phyloP scores from a whole-genome alignment of 2,888 invertebrate species.

The Dichetophora obliterata region DNA sequence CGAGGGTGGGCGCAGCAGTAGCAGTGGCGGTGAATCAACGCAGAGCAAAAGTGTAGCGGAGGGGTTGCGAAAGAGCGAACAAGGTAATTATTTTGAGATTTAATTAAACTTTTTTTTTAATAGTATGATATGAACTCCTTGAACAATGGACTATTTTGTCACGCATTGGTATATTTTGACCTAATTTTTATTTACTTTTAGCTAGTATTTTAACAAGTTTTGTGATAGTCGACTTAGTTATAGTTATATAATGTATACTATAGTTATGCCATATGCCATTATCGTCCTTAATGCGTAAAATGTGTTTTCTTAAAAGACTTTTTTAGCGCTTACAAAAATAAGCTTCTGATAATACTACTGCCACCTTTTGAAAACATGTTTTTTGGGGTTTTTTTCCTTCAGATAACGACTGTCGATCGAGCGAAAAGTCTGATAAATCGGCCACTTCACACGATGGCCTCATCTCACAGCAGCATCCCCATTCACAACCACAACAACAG shows the following conservation, averaged over 20 bases:
- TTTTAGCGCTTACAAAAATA: no score
- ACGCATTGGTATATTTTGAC: no score
- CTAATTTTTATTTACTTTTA: no score
- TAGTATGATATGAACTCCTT: no score
- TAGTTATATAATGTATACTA: no score
- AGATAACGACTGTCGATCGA: constrained; percentile 66
- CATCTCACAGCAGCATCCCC: constrained; percentile 48
- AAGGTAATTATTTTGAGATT: constrained; percentile 48
- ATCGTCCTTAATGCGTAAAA: no score
- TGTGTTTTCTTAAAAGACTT: no score
- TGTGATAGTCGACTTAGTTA: no score
- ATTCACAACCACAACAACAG: constrained; percentile 43
- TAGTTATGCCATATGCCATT: no score
- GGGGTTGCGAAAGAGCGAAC: constrained; percentile 50
- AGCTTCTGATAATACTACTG: not conserved
- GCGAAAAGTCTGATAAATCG: constrained; percentile 67
- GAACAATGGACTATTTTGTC: no score
- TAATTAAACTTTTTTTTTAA: not conserved
- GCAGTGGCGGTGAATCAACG: constrained; percentile 49
- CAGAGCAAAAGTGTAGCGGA: constrained; percentile 49
- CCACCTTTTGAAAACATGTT: no score
- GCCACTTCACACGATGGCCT: constrained; percentile 58
- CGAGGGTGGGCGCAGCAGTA: constrained; percentile 45
- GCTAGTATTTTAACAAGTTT: no score
- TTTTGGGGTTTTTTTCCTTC: constrained; percentile 55